Base-by-base conservation (phyloP, 2,113 vertebrate genomes). In the Benitochromis conjunctus region DNA sequence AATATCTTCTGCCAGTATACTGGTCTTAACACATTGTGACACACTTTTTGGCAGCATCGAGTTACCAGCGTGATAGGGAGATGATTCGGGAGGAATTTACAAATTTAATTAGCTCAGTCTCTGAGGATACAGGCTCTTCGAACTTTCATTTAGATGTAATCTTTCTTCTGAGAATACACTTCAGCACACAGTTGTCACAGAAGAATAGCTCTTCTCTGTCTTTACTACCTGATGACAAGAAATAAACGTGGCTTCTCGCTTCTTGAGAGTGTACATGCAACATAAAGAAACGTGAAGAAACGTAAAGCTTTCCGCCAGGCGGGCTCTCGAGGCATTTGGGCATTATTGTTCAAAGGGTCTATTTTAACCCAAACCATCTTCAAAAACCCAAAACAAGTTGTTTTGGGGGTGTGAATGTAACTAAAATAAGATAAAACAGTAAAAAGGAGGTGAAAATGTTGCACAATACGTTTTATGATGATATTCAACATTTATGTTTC, bases 51-150 rank as follows among this genome's bases (percentile, higher is more conserved):
- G 94, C 94, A 93, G 84, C 54, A 4, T 38, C 57, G 31, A 88
- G 85, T 86, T 84, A 80, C 89, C 81, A 82, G 56, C 10, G 58
- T 43, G 88, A 90, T 82, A 62, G 84, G 69, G 88, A 91, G 85
- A 91, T 79, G 89, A 93, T 94, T 92, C 90, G 80, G 89, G 90
- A 90, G 57, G 83, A 92, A 92, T 89, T 92, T 88, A 94, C 90
- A 86, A 93, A 94, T 94, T 95, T 90, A 94, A 95, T 96, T 94
- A 95, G 84, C 90, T 77, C 2, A 11, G 90, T 95, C 94, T 94
- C 95, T 24, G 26, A 87, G 94, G 94, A 95, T 26, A 41, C 56
- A 5, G 79, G 86, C 87, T 88, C 86, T 79, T 91, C 92, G 91
- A 93, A 90, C 84, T 92, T 94, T 94, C 92, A 94, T 94, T 94